Base-by-base conservation (phyloP, 2,888 invertebrate species). In the Drosophila limbata region DNA sequence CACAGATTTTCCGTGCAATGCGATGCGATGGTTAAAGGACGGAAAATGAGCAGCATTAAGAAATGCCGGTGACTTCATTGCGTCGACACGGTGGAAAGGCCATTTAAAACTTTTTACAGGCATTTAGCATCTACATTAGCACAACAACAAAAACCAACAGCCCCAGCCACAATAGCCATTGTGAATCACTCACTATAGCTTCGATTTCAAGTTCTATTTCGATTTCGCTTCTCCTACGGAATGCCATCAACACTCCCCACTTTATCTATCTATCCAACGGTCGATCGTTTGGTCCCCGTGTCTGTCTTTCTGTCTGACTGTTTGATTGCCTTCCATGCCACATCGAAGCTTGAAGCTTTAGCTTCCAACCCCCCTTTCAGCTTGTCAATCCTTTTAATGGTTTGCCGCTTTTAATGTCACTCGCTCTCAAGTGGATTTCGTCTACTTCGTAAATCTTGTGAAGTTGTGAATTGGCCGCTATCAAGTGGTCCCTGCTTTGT, bases 31-130 rank as follows among this genome's bases (percentile, higher is more conserved):
- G 9, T 33, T 44, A 37, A 45, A n/a, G 13, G 35, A 13, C 17
- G 48, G 59, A 65, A 65, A 77, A 60, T 73, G 84, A 52, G 51
- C 60, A 44, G 45, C 31, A 72, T 47, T 31, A 4, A 13, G 15
- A 39, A 11, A 28, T 10, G 19, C 19, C 31, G 15, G n/a, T 5
- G 44, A 9, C 25, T 19, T 21, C 35, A 37, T n/a, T 50, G 37
- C 10, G 21, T 39, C 35, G 52, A 72, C 17, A 56, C 59, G 71
- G 65, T 62, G 52, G 51, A 39, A 67, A 56, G n/a, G 57, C 59
- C 68, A 81, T 86, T 87, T 67, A 79, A 79, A 87, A 77, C 66
- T 79, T 83, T 76, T 63, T 64, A 79, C 84, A 84, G 79, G 77
- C 81, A 73, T 78, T 86, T 69, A 55, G 78, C 84, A 73, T 80